Percentiles rank a stretch among this genome's conserved stretches.
These are phyloP conservation scores for Nicator chloris DNA, from an alignment of 2,113 vertebrate genomes.

Conservation along the genomic window DNA sequence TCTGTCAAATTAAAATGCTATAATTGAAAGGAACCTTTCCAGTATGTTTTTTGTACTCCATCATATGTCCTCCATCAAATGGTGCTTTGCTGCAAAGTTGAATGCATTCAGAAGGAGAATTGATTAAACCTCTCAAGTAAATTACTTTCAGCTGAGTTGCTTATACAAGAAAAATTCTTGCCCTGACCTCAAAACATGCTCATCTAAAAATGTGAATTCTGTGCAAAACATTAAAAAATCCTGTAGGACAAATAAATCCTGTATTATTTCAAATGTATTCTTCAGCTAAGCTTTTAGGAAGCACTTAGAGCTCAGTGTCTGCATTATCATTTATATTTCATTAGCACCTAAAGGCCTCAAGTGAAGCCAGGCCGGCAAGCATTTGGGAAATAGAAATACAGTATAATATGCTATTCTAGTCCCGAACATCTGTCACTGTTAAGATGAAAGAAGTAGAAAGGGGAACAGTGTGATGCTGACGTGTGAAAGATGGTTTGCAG, in stretches of 20 bases:
- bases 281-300: not conserved
- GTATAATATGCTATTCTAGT: not conserved
- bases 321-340: slow-evolving; percentile 3
- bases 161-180: not conserved
- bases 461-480: accelerated
- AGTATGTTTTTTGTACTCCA: not conserved
- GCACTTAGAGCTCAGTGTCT: not conserved
- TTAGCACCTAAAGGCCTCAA: not conserved
- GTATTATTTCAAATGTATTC: not conserved
- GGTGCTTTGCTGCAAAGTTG: not conserved
- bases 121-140: slow-evolving; percentile 34
- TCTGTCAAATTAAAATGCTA: not conserved
- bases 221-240: not conserved
- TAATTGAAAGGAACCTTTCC: not conserved
- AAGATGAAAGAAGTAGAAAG: not conserved
- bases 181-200: not conserved
- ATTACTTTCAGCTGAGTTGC: slow-evolving; percentile 20
- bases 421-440: not conserved
- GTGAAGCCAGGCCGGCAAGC: not conserved
- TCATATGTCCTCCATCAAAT: not conserved
- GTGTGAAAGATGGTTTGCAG: not conserved
- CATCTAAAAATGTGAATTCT: not conserved
- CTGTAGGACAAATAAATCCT: not conserved
- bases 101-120: not conserved
- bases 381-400: not conserved